A percentile compares a stretch with the other conserved stretches of the same genome.
phyloP scores from a whole-genome alignment of 2,888 invertebrate genomes.

The Megalurothrips usitatus region DNA sequence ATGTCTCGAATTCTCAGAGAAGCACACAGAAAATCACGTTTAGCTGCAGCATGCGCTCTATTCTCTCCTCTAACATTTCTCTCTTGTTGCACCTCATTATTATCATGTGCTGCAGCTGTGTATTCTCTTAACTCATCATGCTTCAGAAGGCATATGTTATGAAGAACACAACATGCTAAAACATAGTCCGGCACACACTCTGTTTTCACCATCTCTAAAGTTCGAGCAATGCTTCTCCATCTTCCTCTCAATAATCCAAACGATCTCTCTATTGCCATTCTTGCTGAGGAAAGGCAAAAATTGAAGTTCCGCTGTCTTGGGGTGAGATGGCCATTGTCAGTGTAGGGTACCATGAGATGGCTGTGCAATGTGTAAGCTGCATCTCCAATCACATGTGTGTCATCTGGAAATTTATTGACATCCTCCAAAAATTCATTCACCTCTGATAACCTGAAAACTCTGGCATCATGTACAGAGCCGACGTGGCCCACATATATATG shows the following conservation, averaged over 20 bases:
- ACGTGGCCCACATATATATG: slow-evolving; percentile 33
- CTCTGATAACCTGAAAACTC: slow-evolving; percentile 17
- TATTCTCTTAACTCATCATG: background rate
- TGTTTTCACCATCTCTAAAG: background rate
- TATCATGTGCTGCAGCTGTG: too few relatives aligned
- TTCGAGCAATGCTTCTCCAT: background rate
- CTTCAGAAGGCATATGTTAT: background rate
- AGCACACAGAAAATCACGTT: too few relatives aligned
- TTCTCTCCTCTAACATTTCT: too few relatives aligned
- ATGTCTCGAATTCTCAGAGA: too few relatives aligned
- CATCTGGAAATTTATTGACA: background rate
- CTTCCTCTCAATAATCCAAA: background rate
- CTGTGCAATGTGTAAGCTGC: background rate
- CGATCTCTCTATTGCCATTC: background rate
- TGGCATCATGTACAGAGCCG: slow-evolving; percentile 35
- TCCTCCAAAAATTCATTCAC: background rate
- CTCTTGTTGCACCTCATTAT: too few relatives aligned
- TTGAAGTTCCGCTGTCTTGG: background rate
- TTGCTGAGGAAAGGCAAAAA: background rate
- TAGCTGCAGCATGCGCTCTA: too few relatives aligned
- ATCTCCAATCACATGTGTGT: background rate
- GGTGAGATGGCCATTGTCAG: background rate
- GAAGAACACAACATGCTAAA: background rate
- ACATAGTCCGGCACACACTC: background rate
- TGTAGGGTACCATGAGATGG: background rate